These are phyloP conservation scores for Turritopsis dohrnii DNA, from an alignment of 30 jellyfish, hydroid and myxozoan genomes.

Conservation along the genomic window DNA sequence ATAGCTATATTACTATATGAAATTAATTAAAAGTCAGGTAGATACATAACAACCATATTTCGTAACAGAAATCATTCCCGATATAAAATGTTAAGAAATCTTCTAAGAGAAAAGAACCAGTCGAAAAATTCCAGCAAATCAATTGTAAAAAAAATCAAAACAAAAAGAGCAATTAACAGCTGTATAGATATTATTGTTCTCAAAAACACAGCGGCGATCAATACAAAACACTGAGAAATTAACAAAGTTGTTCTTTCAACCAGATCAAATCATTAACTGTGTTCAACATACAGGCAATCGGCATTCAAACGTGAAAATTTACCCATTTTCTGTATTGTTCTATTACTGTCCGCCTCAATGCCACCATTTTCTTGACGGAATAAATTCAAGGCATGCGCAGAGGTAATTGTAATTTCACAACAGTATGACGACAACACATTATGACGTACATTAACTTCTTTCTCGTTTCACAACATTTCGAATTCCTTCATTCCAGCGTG, in stretches of 20 bases:
- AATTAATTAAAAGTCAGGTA: too few species aligned
- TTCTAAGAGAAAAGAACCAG: not conserved
- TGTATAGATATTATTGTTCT: conserved; percentile 1
- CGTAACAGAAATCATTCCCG: not conserved
- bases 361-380: conserved; percentile 17
- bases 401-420: not conserved
- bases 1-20: not conserved
- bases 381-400: conserved; percentile 13
- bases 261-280: conserved; percentile 14
- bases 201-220: conserved; percentile 20
- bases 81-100: not conserved
- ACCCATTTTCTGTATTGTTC: conserved; percentile 9
- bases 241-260: not conserved
- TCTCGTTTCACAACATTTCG: too few species aligned
- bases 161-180: conserved; percentile 5
- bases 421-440: not conserved
- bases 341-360: conserved; percentile 2
- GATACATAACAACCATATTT: not conserved
- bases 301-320: conserved; percentile 19
- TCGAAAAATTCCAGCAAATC: not conserved
- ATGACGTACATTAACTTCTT: not conserved
- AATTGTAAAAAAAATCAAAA: not conserved
- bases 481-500: too few species aligned
- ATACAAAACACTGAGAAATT: conserved; percentile 12
- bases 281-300: conserved; percentile 8